These are phyloP conservation scores for Poecilia wingei DNA, from an alignment of 2,797 vertebrate species.

Conservation along the genomic window DNA sequence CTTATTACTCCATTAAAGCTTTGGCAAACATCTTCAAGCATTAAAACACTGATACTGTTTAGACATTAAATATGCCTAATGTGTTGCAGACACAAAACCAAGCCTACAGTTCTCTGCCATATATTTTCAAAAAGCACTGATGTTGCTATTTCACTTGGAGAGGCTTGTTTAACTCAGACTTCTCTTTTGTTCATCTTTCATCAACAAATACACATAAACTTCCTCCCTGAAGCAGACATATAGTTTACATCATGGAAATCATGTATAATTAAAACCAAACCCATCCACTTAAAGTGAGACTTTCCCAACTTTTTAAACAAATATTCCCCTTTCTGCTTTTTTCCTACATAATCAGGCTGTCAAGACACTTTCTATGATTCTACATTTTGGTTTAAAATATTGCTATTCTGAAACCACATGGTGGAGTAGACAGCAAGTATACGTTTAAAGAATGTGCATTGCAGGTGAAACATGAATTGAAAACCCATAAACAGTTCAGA, in stretches of 20 bases:
- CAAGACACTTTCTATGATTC: not conserved
- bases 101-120: not conserved
- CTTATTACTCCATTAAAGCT: not conserved
- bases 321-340: not conserved
- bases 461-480: not conserved
- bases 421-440: not conserved
- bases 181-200: constrained; percentile 5
- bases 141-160: not conserved
- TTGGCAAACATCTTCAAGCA: not conserved
- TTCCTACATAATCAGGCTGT: constrained; percentile 2
- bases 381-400: constrained; percentile 6
- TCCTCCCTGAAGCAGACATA: not conserved
- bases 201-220: constrained; percentile 2
- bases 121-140: not conserved
- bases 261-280: constrained; percentile 6
- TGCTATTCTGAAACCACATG: not conserved
- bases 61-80: not conserved
- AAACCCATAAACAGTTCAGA: not conserved
- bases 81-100: not conserved
- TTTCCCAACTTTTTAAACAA: constrained; percentile 2
- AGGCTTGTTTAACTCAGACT: not conserved
- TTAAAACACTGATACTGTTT: not conserved
- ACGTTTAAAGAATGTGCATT: not conserved
- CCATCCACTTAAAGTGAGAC: not conserved
- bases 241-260: constrained; percentile 1